Percentiles rank a stretch among this genome's conserved stretches.
Evolutionary conservation across 2,888 invertebrate genomes (phyloP).

Genomic region (Eulithis testata): DNA sequence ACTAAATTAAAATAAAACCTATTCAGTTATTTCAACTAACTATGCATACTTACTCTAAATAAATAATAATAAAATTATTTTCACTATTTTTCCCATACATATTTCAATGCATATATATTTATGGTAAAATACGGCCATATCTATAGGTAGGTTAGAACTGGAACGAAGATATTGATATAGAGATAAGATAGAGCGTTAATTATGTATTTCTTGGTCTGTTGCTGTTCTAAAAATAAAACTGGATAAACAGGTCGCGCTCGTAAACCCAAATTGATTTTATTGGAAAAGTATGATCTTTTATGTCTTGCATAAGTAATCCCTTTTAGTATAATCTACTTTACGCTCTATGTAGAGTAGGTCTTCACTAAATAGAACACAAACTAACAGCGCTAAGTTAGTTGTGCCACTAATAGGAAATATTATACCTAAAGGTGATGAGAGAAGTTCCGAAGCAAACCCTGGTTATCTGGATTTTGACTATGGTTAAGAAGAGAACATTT

Average conservation of each 20-base stretch:
- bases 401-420: no score
- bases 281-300: slow-evolving; percentile 29
- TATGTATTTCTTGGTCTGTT: slow-evolving; percentile 40
- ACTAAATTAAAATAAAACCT: no score
- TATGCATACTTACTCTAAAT: neutral
- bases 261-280: slow-evolving; percentile 31
- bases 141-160: slow-evolving; percentile 55
- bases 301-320: slow-evolving; percentile 4
- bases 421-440: no score
- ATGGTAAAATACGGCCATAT: slow-evolving; percentile 47
- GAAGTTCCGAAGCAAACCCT: no score
- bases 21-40: no score
- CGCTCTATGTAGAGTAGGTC: neutral
- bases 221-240: slow-evolving; percentile 30
- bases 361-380: no score
- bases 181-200: slow-evolving; percentile 63
- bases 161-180: slow-evolving; percentile 62
- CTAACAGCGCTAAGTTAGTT: no score
- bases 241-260: slow-evolving; percentile 35
- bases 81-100: neutral
- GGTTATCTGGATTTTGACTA: no score
- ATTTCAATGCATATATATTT: neutral
- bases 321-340: neutral
- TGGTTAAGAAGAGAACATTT: no score
- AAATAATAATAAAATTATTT: neutral